phyloP scores from a whole-genome alignment of 2,888 invertebrate genomes.

The Drosophila colorata region DNA sequence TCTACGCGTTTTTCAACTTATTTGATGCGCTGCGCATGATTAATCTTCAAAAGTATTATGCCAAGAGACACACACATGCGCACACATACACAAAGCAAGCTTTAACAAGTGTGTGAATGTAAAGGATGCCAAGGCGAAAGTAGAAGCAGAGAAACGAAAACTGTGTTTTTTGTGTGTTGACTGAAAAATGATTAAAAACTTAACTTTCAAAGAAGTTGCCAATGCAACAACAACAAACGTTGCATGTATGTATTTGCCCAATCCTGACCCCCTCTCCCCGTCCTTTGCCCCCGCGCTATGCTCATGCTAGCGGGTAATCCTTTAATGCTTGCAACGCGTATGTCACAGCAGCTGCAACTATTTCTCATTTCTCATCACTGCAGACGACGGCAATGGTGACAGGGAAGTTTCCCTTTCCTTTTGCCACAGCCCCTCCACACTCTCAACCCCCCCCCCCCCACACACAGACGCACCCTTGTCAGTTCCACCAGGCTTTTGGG shows the following conservation, averaged over 20 bases:
- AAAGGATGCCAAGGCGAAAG: conserved; percentile 26
- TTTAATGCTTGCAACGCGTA: conserved; percentile 72
- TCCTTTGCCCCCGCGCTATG: not conserved
- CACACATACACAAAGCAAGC: conserved; percentile 6
- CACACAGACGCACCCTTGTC: conserved; percentile 31
- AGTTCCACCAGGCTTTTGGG: conserved; percentile 26
- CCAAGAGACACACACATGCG: conserved; percentile 13
- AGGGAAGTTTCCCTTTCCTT: conserved; percentile 33
- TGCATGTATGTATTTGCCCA: not conserved
- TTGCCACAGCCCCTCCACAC: not conserved
- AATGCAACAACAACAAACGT: conserved; percentile 27
- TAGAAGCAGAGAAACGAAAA: conserved; percentile 24
- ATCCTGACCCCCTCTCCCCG: not conserved
- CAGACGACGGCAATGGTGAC: conserved; percentile 54
- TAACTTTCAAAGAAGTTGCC: conserved; percentile 70
- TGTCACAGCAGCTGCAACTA: conserved; percentile 74
- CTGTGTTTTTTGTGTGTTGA: conserved; percentile 41
- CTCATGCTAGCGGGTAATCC: conserved; percentile 59
- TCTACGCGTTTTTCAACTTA: conserved; percentile 49
- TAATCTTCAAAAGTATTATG: conserved; percentile 56
- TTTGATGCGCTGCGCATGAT: conserved; percentile 65
- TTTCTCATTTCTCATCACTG: conserved; percentile 65
- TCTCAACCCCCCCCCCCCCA: not conserved
- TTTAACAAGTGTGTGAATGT: not conserved
- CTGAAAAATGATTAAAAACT: conserved; percentile 74